A percentile compares a stretch with the other conserved stretches of the same genome.
Evolutionary conservation across 2,888 invertebrate genomes (phyloP).

Genomic region (Trimorus sp.): DNA sequence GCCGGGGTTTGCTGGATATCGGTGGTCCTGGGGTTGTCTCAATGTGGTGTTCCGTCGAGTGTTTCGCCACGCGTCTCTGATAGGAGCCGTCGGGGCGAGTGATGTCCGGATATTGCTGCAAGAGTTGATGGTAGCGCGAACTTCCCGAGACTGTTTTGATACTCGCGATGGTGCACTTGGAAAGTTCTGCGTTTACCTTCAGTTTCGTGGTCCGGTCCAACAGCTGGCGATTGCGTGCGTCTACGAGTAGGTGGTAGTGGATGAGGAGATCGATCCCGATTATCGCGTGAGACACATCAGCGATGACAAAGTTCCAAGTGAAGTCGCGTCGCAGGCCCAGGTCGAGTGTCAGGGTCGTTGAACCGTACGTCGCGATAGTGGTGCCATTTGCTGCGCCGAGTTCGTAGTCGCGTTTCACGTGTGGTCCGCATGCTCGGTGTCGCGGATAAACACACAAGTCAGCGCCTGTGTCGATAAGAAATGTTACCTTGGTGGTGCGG

Average conservation of each 20-base stretch:
- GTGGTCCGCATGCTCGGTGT: neutral
- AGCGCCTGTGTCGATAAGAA: constrained; percentile 20
- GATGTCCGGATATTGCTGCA: constrained; percentile 20
- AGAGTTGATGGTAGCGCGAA: constrained; percentile 13
- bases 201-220: neutral
- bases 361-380: constrained; percentile 13
- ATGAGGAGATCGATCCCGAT: constrained; percentile 19
- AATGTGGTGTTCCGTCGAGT: constrained; percentile 37
- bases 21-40: constrained; percentile 55
- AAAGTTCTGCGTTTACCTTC: no score
- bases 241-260: constrained; percentile 14
- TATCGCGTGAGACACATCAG: constrained; percentile 6
- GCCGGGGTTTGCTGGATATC: constrained; percentile 5
- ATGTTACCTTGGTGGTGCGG: neutral
- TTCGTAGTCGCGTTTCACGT: neutral
- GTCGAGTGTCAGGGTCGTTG: neutral
- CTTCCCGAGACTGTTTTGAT: constrained; percentile 6
- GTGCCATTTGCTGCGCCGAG: constrained; percentile 10
- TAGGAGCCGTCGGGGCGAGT: constrained; percentile 22
- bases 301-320: constrained; percentile 5
- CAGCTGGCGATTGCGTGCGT: constrained; percentile 2
- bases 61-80: constrained; percentile 1
- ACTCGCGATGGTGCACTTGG: neutral
- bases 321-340: neutral
- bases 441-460: constrained; percentile 9